Conservation (phyloP, 2,113 vertebrate species). For the Xenopus laevis region DNA sequence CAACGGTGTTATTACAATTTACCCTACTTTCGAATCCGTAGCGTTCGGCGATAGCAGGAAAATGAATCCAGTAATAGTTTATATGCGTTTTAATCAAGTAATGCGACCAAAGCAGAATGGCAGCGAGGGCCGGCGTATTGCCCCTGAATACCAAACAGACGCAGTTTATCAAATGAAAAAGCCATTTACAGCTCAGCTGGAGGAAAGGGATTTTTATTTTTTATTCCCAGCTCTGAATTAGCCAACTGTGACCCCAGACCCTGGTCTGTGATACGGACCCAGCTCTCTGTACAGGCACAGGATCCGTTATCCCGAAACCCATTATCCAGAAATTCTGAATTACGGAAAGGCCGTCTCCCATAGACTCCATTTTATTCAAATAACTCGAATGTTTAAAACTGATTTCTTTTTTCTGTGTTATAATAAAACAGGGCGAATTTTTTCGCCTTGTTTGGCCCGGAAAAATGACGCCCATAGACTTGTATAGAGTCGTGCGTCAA, state of each 20-base stretch:
- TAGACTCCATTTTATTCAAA: no score
- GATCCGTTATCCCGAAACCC: no score
- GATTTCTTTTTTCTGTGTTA: no score
- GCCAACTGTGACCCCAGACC: constrained; percentile 53
- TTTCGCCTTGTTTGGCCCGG: no score
- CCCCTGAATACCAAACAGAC: constrained; percentile 70
- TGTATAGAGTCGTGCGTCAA: no score
- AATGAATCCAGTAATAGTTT: constrained; percentile 66
- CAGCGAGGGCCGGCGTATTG: constrained; percentile 50
- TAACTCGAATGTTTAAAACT: no score
- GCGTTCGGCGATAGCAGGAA: constrained; percentile 45
- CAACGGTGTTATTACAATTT: constrained; percentile 60
- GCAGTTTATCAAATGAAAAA: constrained; percentile 67
- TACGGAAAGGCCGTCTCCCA: no score
- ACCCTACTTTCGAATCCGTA: constrained; percentile 56
- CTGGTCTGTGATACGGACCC: no score
- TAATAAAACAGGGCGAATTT: no score
- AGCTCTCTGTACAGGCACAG: no score
- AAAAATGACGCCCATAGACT: no score
- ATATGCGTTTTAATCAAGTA: constrained; percentile 77
- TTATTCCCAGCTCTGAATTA: constrained; percentile 42
- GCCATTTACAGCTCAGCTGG: constrained; percentile 73
- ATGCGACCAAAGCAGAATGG: constrained; percentile 64
- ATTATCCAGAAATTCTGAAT: no score
- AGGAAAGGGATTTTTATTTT: constrained; percentile 17